These are phyloP conservation scores for Sinocyclocheilus anophthalmus DNA, from an alignment of 2,113 vertebrate genomes.

Conservation along the genomic window DNA sequence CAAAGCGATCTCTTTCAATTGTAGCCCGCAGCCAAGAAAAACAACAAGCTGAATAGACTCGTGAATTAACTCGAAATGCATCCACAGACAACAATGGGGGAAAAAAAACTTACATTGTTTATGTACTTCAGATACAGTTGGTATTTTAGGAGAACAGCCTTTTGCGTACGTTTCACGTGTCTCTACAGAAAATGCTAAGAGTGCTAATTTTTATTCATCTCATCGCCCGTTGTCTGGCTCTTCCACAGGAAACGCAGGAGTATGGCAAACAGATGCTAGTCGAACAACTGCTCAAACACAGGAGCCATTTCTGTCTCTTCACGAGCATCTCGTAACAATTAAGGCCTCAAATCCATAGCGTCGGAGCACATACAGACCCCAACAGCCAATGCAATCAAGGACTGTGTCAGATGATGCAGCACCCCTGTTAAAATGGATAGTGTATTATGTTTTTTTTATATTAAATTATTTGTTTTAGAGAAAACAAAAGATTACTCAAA, in stretches of 20 bases:
- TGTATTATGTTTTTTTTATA: neutral
- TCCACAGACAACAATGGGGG: slow-evolving; percentile 50
- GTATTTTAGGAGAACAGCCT: slow-evolving; percentile 64
- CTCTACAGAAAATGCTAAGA: slow-evolving; percentile 62
- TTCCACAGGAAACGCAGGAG: slow-evolving; percentile 60
- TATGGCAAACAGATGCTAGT: slow-evolving; percentile 72
- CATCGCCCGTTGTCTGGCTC: slow-evolving; percentile 60
- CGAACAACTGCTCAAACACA: slow-evolving; percentile 71
- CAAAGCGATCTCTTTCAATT: slow-evolving; percentile 72
- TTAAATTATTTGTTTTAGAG: neutral
- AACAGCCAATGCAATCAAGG: slow-evolving; percentile 68
- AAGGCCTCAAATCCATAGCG: slow-evolving; percentile 55
- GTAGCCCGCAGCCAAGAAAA: slow-evolving; percentile 67
- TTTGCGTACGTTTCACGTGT: slow-evolving; percentile 15
- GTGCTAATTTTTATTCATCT: slow-evolving; percentile 77
- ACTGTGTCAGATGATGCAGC: slow-evolving; percentile 53
- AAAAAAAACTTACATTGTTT: slow-evolving; percentile 13
- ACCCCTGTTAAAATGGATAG: slow-evolving; percentile 26
- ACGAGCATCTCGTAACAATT: slow-evolving; percentile 69
- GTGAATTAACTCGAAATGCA: slow-evolving; percentile 50
- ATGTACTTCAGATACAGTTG: slow-evolving; percentile 17
- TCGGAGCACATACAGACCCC: slow-evolving; percentile 52
- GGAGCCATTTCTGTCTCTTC: slow-evolving; percentile 63
- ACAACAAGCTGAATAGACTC: slow-evolving; percentile 66
- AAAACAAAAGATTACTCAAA: slow-evolving; percentile 11